Percentiles rank a stretch among this genome's conserved stretches.
phyloP scores from a whole-genome alignment of 2,113 vertebrate species.

The Lepus americanus region DNA sequence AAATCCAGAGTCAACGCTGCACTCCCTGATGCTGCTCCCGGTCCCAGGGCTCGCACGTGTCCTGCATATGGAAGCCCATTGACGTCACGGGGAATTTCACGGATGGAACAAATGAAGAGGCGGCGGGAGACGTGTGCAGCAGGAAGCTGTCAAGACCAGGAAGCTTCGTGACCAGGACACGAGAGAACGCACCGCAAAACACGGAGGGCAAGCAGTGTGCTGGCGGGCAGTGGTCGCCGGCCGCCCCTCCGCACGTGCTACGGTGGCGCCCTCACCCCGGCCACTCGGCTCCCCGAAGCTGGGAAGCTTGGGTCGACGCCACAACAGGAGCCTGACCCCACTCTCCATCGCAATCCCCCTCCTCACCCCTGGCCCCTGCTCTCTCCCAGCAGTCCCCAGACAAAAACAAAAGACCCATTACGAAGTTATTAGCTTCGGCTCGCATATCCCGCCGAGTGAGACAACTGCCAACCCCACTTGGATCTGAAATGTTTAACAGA shows the following conservation, averaged over 20 bases:
- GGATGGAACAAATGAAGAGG: slow-evolving; percentile 53
- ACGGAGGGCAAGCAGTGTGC: fast-evolving
- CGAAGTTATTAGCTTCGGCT: slow-evolving; percentile 72
- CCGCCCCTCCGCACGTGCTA: background rate
- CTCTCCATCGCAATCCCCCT: background rate
- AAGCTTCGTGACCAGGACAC: background rate
- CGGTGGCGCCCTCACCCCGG: background rate
- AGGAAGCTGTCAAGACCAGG: background rate
- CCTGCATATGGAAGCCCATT: slow-evolving; percentile 63
- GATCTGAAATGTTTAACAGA: slow-evolving; percentile 84
- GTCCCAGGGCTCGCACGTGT: slow-evolving; percentile 33
- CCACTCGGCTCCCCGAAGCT: background rate
- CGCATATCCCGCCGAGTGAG: slow-evolving; percentile 46
- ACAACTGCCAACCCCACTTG: slow-evolving; percentile 78
- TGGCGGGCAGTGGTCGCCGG: background rate
- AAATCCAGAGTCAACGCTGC: background rate
- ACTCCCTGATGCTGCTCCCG: background rate
- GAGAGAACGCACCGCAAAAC: background rate
- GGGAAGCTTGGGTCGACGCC: background rate
- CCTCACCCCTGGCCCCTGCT: background rate
- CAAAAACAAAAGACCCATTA: slow-evolving; percentile 79
- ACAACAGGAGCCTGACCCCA: background rate
- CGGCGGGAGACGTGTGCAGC: background rate
- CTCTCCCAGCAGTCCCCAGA: slow-evolving; percentile 42
- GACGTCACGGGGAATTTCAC: slow-evolving; percentile 61